Percentiles rank a stretch among this genome's conserved stretches.
Conservation (phyloP, 2,113 vertebrate species). For the Empidonax alnorum region DNA sequence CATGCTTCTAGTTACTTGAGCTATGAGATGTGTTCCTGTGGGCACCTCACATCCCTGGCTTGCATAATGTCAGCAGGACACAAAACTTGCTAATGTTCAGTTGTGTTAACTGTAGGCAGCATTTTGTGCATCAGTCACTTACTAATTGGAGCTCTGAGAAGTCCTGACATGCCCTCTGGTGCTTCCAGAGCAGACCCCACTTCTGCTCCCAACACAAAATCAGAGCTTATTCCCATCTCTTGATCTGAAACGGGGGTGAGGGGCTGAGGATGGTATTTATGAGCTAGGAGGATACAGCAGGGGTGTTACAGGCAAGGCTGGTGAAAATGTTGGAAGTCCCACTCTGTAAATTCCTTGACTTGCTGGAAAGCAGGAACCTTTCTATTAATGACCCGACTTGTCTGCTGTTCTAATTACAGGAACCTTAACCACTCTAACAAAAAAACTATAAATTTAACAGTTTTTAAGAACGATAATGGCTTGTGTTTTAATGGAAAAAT, state of each 20-base stretch:
- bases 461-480: slow-evolving; percentile 67
- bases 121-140: not conserved
- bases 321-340: not conserved
- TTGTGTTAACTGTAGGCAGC: not conserved
- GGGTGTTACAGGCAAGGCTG: not conserved
- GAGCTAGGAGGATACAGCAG: not conserved
- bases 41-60: not conserved
- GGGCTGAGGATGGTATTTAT: not conserved
- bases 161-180: not conserved
- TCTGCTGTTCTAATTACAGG: slow-evolving; percentile 69
- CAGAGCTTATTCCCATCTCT: not conserved
- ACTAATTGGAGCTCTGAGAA: not conserved
- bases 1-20: not conserved
- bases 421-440: slow-evolving; percentile 55
- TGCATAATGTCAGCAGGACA: not conserved
- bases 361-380: not conserved
- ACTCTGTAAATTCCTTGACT: not conserved
- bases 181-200: not conserved
- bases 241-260: not conserved
- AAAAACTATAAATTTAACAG: slow-evolving; percentile 29
- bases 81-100: not conserved
- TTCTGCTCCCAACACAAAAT: not conserved
- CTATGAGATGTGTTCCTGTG: not conserved
- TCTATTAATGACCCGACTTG: not conserved
- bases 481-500: slow-evolving; percentile 69